Percentiles rank a stretch among this genome's conserved stretches.
Conservation (phyloP, 2,888 invertebrate species). For the Hypena proboscidalis region DNA sequence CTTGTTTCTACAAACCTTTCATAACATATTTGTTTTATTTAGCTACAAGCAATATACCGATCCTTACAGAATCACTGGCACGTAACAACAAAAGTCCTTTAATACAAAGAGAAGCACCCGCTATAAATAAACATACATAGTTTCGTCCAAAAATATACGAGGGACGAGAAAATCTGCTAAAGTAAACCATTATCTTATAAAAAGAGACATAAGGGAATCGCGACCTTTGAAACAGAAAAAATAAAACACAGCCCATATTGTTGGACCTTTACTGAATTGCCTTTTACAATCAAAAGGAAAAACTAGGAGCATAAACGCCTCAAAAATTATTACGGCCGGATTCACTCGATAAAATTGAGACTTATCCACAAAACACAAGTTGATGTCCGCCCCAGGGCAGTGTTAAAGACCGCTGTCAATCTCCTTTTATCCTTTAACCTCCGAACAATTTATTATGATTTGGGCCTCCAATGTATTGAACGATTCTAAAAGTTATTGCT, state of each 20-base stretch:
- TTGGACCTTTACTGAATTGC: constrained; percentile 39
- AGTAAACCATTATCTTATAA: constrained; percentile 42
- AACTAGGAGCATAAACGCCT: constrained; percentile 52
- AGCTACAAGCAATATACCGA: background rate
- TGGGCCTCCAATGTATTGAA: constrained; percentile 44
- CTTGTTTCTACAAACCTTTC: no score
- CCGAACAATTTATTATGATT: constrained; percentile 74
- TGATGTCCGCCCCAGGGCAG: constrained; percentile 59
- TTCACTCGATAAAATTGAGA: constrained; percentile 64
- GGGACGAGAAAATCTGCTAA: constrained; percentile 24
- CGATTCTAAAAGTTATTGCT: constrained; percentile 41
- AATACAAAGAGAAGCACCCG: background rate
- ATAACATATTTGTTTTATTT: no score
- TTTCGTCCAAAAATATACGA: constrained; percentile 19
- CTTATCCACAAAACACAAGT: constrained; percentile 64
- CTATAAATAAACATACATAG: constrained; percentile 20
- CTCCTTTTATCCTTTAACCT: constrained; percentile 69
- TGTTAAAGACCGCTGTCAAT: constrained; percentile 74
- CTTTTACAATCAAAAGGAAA: constrained; percentile 49
- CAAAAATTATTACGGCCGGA: constrained; percentile 59
- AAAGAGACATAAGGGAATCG: constrained; percentile 38
- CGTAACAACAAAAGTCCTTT: background rate
- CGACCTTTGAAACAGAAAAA: constrained; percentile 38
- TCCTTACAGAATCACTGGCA: background rate
- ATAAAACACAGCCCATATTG: constrained; percentile 32